Base-by-base conservation (phyloP, 1,140 invertebrate species). In the Laodelphax striatellus region DNA sequence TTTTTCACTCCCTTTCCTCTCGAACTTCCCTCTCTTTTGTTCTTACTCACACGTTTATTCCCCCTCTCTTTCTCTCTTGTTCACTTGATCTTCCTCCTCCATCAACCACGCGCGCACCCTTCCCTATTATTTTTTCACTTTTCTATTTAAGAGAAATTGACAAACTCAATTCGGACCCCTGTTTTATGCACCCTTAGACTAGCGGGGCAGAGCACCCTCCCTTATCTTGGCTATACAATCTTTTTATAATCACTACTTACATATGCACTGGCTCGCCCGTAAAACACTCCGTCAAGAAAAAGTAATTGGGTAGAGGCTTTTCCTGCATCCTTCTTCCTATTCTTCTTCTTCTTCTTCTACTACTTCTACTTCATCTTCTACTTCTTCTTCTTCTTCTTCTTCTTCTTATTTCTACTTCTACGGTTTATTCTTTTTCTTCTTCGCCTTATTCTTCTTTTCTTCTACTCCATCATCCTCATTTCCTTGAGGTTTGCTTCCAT, bases 91-190 rank as follows among this genome's bases (percentile, higher is more conserved):
- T 19, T 6, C 46, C 46, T 2, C 46, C 16, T 50, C 9, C 21
- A 19, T 22, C 46, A 19, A 17, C 43, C 43, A n/a, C n/a, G 46
- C 16, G 16, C 11, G 21, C 46, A 50, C 46, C 6, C 46, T 22
- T 50, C 46, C 16, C 46, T 38, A 50, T 50, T 50, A 50, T 50
- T 50, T 50, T 50, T 50, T 50, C 46, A 50, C 46, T 50, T 50
- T 50, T 50, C 46, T 50, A 50, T 50, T 50, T 50, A 50, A 50
- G 46, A 22, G 21, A 50, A 50, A 50, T 50, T 50, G 46, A 50
- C 46, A 50, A 50, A 50, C 46, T 50, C 46, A 22, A 50, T 50
- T 50, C 46, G 16, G 34, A 50, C 46, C 16, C 16, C 21, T 8
- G 21, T 50, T 19, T 50, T 17, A 50, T 50, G 46, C 46, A 50